A percentile compares a stretch with the other conserved stretches of the same genome.
Evolutionary conservation across 2,888 invertebrate species (phyloP).

Genomic region (Drosophila neonasuta): DNA sequence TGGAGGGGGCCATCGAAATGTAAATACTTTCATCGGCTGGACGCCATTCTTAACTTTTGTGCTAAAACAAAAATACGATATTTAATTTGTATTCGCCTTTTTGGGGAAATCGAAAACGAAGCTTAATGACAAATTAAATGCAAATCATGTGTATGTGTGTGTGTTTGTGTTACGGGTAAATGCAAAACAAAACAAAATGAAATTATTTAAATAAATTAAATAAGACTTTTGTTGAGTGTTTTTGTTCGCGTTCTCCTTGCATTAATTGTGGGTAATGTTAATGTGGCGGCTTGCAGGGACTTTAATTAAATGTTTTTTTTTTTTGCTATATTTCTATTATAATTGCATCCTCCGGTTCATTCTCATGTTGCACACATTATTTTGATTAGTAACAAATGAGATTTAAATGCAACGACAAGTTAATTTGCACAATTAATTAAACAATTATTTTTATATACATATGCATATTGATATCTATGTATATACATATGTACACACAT

Average conservation of each 20-base stretch:
- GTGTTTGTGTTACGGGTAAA: slow-evolving; percentile 27
- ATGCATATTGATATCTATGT: slow-evolving; percentile 38
- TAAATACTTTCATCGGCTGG: slow-evolving; percentile 41
- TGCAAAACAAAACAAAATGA: slow-evolving; percentile 72
- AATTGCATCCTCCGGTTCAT: slow-evolving; percentile 1
- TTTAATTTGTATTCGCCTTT: slow-evolving; percentile 28
- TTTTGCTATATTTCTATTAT: slow-evolving; percentile 19
- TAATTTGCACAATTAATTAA: slow-evolving; percentile 71
- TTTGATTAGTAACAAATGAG: slow-evolving; percentile 78
- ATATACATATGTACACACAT: slow-evolving; percentile 32
- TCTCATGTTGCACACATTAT: slow-evolving; percentile 28
- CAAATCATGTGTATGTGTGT: slow-evolving; percentile 14
- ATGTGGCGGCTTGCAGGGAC: slow-evolving; percentile 31
- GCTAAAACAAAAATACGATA: slow-evolving; percentile 68
- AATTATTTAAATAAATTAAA: slow-evolving; percentile 81
- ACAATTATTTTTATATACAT: slow-evolving; percentile 41
- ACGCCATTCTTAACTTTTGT: slow-evolving; percentile 50
- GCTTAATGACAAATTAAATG: slow-evolving; percentile 38
- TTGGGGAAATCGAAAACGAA: slow-evolving; percentile 24
- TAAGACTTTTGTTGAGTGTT: slow-evolving; percentile 72
- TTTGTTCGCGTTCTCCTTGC: slow-evolving; percentile 35
- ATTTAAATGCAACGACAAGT: slow-evolving; percentile 66
- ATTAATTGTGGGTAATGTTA: slow-evolving; percentile 52
- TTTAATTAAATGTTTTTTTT: slow-evolving; percentile 24
- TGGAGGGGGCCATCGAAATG: slow-evolving; percentile 40